These are phyloP conservation scores for Colletes latitarsis DNA, from an alignment of 1,140 invertebrate species.

Conservation along the genomic window DNA sequence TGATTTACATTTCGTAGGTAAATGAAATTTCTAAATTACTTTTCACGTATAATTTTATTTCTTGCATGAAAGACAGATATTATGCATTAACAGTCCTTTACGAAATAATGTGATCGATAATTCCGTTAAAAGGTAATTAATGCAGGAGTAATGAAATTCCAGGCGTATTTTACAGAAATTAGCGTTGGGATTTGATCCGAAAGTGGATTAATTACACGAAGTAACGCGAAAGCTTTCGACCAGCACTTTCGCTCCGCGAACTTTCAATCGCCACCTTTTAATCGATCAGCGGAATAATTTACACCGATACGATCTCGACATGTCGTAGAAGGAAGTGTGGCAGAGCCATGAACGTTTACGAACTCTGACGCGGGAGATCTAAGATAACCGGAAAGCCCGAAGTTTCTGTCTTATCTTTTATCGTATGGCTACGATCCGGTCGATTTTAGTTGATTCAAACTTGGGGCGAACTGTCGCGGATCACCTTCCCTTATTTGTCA, in stretches of 20 bases:
- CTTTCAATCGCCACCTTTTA: slow-evolving; percentile 31
- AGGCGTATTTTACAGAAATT: not conserved
- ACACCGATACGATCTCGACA: slow-evolving; percentile 40
- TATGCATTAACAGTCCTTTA: not conserved
- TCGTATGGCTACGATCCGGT: slow-evolving; percentile 10
- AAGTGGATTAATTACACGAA: not conserved
- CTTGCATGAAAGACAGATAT: too few relatives aligned
- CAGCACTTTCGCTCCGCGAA: not conserved
- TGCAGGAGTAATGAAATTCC: not conserved
- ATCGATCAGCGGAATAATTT: slow-evolving; percentile 23
- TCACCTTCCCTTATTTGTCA: not conserved
- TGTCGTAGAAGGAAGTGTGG: slow-evolving; percentile 29
- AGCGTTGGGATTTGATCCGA: not conserved
- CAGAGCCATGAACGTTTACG: slow-evolving; percentile 22
- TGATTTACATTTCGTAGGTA: too few relatives aligned
- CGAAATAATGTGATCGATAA: not conserved
- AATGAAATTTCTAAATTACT: too few relatives aligned
- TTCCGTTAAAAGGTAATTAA: not conserved
- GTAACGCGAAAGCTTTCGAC: not conserved
- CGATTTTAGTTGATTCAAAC: slow-evolving; percentile 48
- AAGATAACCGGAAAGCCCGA: slow-evolving; percentile 33
- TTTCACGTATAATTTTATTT: too few relatives aligned
- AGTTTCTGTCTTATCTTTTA: slow-evolving; percentile 43
- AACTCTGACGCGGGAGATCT: slow-evolving; percentile 31
- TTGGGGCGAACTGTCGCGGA: slow-evolving; percentile 3